Evolutionary conservation across 2,797 vertebrate species (phyloP), one percentile per base, ranked within the genome.

Genomic region (Pseudocheirus occidentalis): DNA sequence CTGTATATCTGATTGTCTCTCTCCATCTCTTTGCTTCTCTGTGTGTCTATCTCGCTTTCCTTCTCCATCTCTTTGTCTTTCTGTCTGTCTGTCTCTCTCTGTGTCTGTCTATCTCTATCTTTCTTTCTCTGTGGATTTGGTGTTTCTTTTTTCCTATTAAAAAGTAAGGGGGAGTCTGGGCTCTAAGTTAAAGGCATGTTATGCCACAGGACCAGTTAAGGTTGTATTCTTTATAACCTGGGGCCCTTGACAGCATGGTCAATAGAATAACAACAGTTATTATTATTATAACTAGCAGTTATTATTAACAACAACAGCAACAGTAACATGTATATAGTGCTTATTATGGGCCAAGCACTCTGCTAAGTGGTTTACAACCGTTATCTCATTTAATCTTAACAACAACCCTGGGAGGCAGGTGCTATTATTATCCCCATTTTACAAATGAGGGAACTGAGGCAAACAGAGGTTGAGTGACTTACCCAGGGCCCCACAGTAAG

Each of bases 81-180:
- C 4, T 66, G 1, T 16, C 11, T 34, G 1, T 66, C 0, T n/a
- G 4, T 16, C 13, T 18, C 5, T 66, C 0, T n/a, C 13, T 18
- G 52, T 52, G 1, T 66, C 5, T n/a, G 13, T 66, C 62, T 34
- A 0, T 66, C 59, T 66, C 31, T n/a, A 1, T n/a, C 13, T n/a
- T 29, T 59, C 55, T 56, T 4, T 56, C 57, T 58, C 27, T 14
- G 5, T 40, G 66, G 66, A 73, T 73, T 40, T 73, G 16, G n/a
- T 73, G 31, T 34, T 58, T 66, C 58, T 24, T 73, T 21, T 73
- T 73, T 73, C 66, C 6, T 73, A 40, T 73, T 73, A 73, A 40
- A 73, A 66, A 66, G 5, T 21, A 73, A 13, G 6, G 18, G 9
- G 16, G 16, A 21, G 5, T 73, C 66, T 21, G n/a, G 66, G n/a